Conservation (phyloP, 2,888 invertebrate genomes). For the Hypolimnas misippus region DNA sequence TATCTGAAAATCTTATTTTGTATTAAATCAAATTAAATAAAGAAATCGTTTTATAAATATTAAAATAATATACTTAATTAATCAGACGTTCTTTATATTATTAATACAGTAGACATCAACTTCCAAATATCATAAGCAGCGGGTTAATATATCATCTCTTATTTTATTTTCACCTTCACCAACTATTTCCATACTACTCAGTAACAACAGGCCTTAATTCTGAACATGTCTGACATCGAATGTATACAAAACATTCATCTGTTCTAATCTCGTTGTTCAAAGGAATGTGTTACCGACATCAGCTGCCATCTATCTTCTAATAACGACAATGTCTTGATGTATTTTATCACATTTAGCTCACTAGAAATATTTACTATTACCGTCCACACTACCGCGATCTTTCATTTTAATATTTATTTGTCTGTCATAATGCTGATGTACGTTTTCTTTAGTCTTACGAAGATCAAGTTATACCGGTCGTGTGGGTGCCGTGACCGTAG, state of each 20-base stretch:
- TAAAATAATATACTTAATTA: no score
- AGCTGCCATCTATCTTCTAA: slow-evolving; percentile 72
- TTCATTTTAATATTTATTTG: slow-evolving; percentile 41
- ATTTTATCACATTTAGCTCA: slow-evolving; percentile 79
- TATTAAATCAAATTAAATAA: no score
- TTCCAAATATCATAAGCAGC: neutral
- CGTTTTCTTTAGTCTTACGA: slow-evolving; percentile 32
- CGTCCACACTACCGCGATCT: slow-evolving; percentile 56
- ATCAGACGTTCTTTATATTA: neutral
- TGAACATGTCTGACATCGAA: slow-evolving; percentile 48
- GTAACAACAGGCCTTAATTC: slow-evolving; percentile 58
- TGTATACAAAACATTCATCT: slow-evolving; percentile 58
- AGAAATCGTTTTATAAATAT: no score
- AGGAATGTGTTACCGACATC: slow-evolving; percentile 68
- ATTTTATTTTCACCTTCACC: slow-evolving; percentile 28
- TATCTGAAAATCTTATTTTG: no score
- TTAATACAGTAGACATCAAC: neutral
- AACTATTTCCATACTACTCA: slow-evolving; percentile 50
- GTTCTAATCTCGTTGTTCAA: slow-evolving; percentile 66
- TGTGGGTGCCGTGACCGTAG: slow-evolving; percentile 63
- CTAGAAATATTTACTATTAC: slow-evolving; percentile 75
- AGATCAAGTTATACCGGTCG: slow-evolving; percentile 57
- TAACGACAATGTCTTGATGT: slow-evolving; percentile 83
- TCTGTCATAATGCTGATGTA: slow-evolving; percentile 12
- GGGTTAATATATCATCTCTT: neutral